Percentiles rank a stretch among this genome's conserved stretches.
These are phyloP conservation scores for Tamias sibiricus DNA, from an alignment of 2,113 vertebrate genomes.

Conservation along the genomic window DNA sequence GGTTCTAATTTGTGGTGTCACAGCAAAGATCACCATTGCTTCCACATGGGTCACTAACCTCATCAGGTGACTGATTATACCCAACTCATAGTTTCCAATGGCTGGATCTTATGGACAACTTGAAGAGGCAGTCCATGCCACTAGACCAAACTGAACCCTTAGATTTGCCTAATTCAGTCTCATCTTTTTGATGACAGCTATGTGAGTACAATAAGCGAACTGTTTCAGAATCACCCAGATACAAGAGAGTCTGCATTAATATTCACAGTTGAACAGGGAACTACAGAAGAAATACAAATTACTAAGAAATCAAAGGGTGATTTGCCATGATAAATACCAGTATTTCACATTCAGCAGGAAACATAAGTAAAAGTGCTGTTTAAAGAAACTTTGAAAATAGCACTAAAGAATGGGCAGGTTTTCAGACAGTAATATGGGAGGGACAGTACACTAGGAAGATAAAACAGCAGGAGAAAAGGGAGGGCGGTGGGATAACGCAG, in stretches of 20 bases:
- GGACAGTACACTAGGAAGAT: background rate
- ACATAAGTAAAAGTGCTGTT: slow-evolving; percentile 2
- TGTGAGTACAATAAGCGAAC: background rate
- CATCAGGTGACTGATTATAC: background rate
- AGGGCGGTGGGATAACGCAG: too few species aligned
- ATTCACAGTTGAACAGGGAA: slow-evolving; percentile 4
- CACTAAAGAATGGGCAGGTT: background rate
- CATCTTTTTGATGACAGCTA: background rate
- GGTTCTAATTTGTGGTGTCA: background rate
- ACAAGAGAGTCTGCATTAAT: slow-evolving; percentile 15
- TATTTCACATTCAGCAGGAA: background rate
- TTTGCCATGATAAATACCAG: slow-evolving; percentile 47
- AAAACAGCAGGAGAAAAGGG: background rate
- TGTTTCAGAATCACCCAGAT: background rate
- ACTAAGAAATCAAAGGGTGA: slow-evolving; percentile 52
- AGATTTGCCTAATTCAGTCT: background rate
- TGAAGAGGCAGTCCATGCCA: background rate
- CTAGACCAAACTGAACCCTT: background rate
- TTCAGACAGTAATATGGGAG: background rate
- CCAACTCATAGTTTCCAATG: background rate
- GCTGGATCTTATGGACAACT: background rate
- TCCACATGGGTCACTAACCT: background rate
- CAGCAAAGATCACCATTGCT: background rate
- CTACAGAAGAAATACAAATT: slow-evolving; percentile 52
- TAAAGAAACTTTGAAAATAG: slow-evolving; percentile 37